Percentiles rank a stretch among this genome's conserved stretches.
These are phyloP conservation scores for Perithous albicinctus DNA, from an alignment of 2,888 invertebrate species.

Conservation along the genomic window DNA sequence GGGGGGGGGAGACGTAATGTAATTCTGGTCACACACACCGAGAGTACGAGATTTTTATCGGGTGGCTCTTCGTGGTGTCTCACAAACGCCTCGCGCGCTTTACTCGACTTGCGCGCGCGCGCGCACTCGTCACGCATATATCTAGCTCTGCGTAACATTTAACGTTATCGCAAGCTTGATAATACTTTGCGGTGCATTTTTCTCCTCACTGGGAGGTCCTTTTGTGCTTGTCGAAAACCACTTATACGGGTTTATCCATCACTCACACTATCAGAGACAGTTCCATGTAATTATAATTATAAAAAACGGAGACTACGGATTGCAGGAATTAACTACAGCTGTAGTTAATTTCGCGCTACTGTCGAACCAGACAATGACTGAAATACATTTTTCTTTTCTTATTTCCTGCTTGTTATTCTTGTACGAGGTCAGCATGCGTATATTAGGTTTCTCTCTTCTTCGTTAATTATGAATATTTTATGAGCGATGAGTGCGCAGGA, in stretches of 20 bases:
- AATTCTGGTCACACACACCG: conserved; percentile 80
- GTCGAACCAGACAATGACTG: conserved; percentile 23
- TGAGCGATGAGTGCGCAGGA: background rate
- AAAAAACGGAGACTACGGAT: background rate
- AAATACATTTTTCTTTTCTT: conserved; percentile 23
- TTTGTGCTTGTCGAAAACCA: conserved; percentile 20
- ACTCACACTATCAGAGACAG: conserved; percentile 9
- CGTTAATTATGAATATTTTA: conserved; percentile 26
- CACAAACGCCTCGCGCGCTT: conserved; percentile 76
- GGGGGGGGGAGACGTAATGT: conserved; percentile 72
- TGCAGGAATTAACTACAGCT: background rate
- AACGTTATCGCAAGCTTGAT: conserved; percentile 2
- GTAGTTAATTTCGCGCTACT: conserved; percentile 16
- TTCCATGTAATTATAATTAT: background rate
- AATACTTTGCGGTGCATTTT: conserved; percentile 27
- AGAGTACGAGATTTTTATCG: conserved; percentile 79
- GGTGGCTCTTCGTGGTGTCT: conserved; percentile 71
- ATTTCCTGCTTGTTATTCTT: conserved; percentile 8
- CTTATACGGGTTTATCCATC: conserved; percentile 24
- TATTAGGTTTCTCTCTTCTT: background rate
- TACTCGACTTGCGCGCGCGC: conserved; percentile 24
- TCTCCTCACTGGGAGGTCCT: conserved; percentile 2
- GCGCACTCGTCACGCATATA: conserved; percentile 75
- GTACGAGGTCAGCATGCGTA: background rate
- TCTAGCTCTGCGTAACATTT: conserved; percentile 22